A percentile compares a stretch with the other conserved stretches of the same genome.
These are phyloP conservation scores for Lytechinus variegatus DNA, from an alignment of 35 echinoderm and acorn worm species.

Conservation along the genomic window DNA sequence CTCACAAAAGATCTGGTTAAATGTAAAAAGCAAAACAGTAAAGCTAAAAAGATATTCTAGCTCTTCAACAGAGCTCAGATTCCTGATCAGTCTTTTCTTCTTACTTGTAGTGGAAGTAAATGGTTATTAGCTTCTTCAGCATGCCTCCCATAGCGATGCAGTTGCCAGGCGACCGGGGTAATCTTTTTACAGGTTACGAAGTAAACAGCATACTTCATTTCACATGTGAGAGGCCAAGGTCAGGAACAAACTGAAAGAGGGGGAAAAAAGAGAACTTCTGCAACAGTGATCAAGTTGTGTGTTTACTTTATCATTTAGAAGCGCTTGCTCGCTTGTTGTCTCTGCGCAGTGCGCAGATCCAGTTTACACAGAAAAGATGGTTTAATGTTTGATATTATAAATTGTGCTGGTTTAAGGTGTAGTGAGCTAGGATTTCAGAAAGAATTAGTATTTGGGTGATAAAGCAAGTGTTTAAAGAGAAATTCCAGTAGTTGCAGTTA, in stretches of 20 bases:
- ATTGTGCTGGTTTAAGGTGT: neutral
- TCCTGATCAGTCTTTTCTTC: no score
- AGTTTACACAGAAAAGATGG: neutral
- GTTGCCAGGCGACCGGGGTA: neutral
- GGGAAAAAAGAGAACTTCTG: neutral
- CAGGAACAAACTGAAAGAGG: neutral
- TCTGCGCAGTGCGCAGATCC: neutral
- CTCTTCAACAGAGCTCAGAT: no score
- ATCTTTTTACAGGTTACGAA: neutral
- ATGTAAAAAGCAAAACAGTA: no score
- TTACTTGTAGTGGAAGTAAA: neutral
- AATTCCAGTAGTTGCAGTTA: no score
- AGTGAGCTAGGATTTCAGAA: neutral
- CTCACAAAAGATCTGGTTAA: no score
- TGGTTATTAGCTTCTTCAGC: neutral
- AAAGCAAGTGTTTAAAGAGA: neutral
- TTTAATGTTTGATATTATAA: neutral
- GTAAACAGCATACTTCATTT: neutral
- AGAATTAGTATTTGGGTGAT: neutral
- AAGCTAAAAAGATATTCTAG: no score
- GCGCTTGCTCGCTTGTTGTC: neutral
- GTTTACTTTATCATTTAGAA: neutral
- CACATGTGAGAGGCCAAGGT: neutral
- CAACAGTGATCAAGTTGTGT: neutral
- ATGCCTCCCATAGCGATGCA: neutral